Evolutionary conservation across 2,797 vertebrate genomes (phyloP).

Genomic region (Phyllotis vaccarum): DNA sequence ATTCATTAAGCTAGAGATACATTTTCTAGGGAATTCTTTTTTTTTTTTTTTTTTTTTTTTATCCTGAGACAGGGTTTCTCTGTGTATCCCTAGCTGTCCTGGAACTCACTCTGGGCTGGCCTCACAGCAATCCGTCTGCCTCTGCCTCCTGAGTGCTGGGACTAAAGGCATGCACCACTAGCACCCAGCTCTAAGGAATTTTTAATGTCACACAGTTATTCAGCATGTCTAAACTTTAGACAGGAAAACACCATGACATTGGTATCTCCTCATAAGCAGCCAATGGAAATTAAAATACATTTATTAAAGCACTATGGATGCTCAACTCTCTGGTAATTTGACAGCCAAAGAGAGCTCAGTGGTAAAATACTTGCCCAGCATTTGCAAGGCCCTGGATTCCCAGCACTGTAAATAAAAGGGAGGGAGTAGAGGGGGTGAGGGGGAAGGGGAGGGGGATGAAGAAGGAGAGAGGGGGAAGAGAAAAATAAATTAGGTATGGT

Average conservation of each 20-base stretch:
- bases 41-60: neutral
- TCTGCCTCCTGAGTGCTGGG: neutral
- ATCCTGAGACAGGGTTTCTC: neutral
- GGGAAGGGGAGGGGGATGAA: neutral
- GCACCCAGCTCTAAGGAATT: neutral
- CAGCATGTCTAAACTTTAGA: neutral
- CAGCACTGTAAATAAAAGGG: neutral
- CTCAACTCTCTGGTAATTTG: neutral
- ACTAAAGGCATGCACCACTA: neutral
- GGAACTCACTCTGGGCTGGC: neutral
- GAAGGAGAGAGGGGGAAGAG: neutral
- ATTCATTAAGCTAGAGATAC: neutral
- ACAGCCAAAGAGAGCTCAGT: neutral
- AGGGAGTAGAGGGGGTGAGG: no score
- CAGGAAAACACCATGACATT: neutral
- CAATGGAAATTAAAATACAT: constrained; percentile 2
- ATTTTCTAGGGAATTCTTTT: constrained; percentile 20
- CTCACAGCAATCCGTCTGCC: neutral
- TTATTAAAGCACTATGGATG: neutral
- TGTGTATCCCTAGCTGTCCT: neutral
- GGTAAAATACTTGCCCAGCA: neutral
- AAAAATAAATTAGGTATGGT: neutral
- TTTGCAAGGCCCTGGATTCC: neutral
- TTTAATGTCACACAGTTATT: constrained; percentile 7
- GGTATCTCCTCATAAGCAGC: neutral